These are phyloP conservation scores for Eristalinus sepulchralis DNA, from an alignment of 2,888 invertebrate genomes.

Conservation along the genomic window DNA sequence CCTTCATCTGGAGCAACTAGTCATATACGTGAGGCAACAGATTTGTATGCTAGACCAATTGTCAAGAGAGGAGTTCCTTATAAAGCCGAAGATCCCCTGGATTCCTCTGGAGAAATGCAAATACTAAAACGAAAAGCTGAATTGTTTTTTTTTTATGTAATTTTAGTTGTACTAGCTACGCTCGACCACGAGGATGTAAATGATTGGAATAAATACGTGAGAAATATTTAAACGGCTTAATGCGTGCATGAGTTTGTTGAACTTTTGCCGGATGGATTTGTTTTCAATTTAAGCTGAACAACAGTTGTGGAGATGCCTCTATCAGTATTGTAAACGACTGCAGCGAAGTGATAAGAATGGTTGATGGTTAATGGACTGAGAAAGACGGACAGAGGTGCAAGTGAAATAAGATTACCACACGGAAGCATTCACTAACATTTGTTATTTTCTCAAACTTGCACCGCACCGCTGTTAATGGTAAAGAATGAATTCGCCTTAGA, in stretches of 20 bases:
- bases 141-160: background rate
- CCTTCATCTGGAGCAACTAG: constrained; percentile 85
- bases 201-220: constrained; percentile 35
- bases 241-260: no score
- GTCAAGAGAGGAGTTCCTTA: constrained; percentile 83
- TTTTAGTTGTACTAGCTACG: background rate
- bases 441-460: no score
- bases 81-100: constrained; percentile 84
- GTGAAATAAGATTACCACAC: no score
- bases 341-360: background rate
- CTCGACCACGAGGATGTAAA: constrained; percentile 8
- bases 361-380: no score
- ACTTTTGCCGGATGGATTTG: no score
- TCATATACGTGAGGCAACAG: constrained; percentile 90
- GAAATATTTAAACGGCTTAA: background rate
- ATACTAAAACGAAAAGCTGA: constrained; percentile 11
- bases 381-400: no score
- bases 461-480: no score
- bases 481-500: no score
- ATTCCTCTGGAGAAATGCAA: constrained; percentile 76
- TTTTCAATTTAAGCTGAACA: no score
- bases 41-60: constrained; percentile 84
- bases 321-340: no score
- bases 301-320: no score
- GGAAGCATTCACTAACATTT: no score